Percentiles rank a stretch among this genome's conserved stretches.
phyloP scores from a whole-genome alignment of 2,113 vertebrate genomes.

The Puntigrus tetrazona region DNA sequence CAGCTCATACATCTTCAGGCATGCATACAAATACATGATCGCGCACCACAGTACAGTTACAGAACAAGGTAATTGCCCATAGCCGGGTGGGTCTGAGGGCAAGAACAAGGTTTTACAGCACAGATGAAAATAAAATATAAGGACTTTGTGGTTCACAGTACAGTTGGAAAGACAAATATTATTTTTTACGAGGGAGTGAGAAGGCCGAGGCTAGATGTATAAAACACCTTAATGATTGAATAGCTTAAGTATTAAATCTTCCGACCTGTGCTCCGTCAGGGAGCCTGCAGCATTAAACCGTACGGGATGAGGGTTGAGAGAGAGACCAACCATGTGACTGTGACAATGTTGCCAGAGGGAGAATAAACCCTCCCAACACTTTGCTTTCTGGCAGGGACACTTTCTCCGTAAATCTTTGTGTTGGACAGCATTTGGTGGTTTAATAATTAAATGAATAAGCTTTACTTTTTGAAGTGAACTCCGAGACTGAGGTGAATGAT shows the following conservation, averaged over 20 bases:
- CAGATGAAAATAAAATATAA: constrained; percentile 76
- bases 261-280: constrained; percentile 60
- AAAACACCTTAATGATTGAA: constrained; percentile 76
- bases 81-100: constrained; percentile 58
- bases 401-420: constrained; percentile 68
- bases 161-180: constrained; percentile 84
- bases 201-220: constrained; percentile 66
- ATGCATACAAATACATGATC: constrained; percentile 47
- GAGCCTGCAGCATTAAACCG: constrained; percentile 42
- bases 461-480: constrained; percentile 47
- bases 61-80: constrained; percentile 61
- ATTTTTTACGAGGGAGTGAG: constrained; percentile 75
- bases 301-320: not conserved
- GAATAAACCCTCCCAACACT: constrained; percentile 45
- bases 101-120: constrained; percentile 74
- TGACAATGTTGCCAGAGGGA: constrained; percentile 56
- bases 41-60: constrained; percentile 49
- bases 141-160: constrained; percentile 78
- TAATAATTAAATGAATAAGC: constrained; percentile 66
- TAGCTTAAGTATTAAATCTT: constrained; percentile 78
- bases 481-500: constrained; percentile 40
- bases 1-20: constrained; percentile 49
- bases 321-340: constrained; percentile 52
- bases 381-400: constrained; percentile 50
- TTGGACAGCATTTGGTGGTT: constrained; percentile 59